phyloP scores from a whole-genome alignment of 2,888 invertebrate species.

The Chirona hameri region DNA sequence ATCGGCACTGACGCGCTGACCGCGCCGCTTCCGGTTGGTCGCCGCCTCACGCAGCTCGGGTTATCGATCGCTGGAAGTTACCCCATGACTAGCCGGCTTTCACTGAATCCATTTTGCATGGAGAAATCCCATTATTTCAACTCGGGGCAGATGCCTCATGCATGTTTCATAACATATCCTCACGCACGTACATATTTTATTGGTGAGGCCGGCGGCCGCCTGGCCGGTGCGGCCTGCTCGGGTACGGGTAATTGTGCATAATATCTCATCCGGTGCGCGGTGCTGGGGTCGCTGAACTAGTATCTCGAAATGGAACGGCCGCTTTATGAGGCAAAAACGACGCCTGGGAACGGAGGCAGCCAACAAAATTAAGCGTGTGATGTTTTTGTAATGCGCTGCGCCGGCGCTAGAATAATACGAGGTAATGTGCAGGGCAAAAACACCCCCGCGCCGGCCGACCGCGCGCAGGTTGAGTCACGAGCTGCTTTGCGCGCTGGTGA shows the following conservation, averaged over 20 bases:
- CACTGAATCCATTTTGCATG: slow-evolving; percentile 2
- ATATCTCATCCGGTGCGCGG: neutral
- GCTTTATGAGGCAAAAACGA: neutral
- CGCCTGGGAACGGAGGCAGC: neutral
- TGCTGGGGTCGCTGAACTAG: neutral
- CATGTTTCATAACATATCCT: slow-evolving; percentile 4
- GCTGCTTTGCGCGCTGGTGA: neutral
- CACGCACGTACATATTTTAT: slow-evolving; percentile 4
- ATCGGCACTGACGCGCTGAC: neutral
- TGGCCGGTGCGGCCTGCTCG: neutral
- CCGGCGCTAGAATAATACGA: neutral
- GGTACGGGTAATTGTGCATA: neutral
- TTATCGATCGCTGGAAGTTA: neutral
- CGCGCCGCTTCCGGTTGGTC: neutral
- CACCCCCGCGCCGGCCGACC: neutral
- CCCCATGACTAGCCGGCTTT: neutral
- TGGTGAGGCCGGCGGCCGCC: neutral
- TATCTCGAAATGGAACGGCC: neutral
- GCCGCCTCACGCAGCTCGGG: neutral
- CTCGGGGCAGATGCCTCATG: neutral
- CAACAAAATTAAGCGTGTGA: neutral
- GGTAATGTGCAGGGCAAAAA: neutral
- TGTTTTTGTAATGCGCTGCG: slow-evolving; percentile 5
- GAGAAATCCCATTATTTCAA: neutral
- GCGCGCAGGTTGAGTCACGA: neutral